Percentiles rank a stretch among this genome's conserved stretches.
phyloP scores from a whole-genome alignment of 2,113 vertebrate genomes.

The Vulpes vulpes region DNA sequence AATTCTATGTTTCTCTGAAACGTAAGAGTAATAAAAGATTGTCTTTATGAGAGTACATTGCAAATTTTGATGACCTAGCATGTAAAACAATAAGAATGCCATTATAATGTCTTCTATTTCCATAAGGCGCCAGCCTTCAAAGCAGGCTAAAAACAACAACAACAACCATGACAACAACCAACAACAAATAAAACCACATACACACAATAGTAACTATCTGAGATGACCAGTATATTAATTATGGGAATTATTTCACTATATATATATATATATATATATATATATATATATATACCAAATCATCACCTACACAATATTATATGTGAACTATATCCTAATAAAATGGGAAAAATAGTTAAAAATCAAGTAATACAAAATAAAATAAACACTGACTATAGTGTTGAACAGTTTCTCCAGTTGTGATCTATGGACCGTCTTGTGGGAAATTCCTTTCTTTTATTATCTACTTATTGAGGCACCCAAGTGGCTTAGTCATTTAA shows the following conservation, averaged over 20 bases:
- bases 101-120: not conserved
- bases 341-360: not conserved
- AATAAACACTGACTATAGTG: not conserved
- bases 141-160: not conserved
- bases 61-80: not conserved
- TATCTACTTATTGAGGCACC: not conserved
- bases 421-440: not conserved
- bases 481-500: not conserved
- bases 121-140: not conserved
- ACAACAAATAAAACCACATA: not conserved
- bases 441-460: not conserved
- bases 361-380: not conserved
- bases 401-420: not conserved
- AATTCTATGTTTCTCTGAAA: not conserved
- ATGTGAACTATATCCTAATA: not conserved
- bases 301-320: not conserved
- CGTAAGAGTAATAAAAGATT: not conserved
- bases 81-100: not conserved
- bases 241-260: not conserved
- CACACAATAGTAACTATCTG: not conserved
- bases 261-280: not conserved
- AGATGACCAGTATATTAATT: not conserved
- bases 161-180: not conserved
- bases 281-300: not conserved
- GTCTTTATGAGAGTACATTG: not conserved